Evolutionary conservation across 2,797 vertebrate genomes (phyloP).

Genomic region (Pteropus rufus): DNA sequence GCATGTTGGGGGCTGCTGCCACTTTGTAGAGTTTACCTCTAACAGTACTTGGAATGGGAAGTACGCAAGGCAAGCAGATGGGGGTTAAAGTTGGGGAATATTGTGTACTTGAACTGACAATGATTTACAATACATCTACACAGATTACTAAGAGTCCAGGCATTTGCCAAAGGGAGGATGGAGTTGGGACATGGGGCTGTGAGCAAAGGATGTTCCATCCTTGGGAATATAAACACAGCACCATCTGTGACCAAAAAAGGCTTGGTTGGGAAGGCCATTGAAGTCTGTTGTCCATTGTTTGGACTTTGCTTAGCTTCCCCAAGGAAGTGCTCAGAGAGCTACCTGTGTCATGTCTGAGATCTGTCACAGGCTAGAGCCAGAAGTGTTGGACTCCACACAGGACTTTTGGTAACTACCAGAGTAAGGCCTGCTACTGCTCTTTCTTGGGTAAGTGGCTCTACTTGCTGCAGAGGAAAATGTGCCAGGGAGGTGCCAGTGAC

Average conservation of each 20-base stretch:
- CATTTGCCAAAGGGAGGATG: conserved; percentile 1
- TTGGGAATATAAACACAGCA: conserved; percentile 55
- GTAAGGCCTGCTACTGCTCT: background rate
- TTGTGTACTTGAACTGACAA: conserved; percentile 53
- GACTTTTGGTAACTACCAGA: background rate
- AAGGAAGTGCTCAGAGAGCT: background rate
- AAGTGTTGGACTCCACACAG: background rate
- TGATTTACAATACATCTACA: conserved; percentile 49
- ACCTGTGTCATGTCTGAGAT: background rate
- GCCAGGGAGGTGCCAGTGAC: background rate
- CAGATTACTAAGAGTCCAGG: conserved; percentile 28
- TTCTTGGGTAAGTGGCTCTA: background rate
- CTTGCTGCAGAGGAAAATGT: background rate
- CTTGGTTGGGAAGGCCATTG: background rate
- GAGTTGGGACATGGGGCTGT: background rate
- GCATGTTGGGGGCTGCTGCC: background rate
- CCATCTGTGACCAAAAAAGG: conserved; percentile 55
- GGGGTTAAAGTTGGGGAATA: conserved; percentile 11
- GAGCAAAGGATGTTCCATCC: conserved; percentile 52
- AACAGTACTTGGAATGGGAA: background rate
- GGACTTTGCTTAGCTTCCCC: background rate
- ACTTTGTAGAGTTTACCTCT: background rate
- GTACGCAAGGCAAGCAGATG: background rate
- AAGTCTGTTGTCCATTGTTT: background rate
- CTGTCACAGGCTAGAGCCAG: background rate